These are phyloP conservation scores for Ernsta delagoae DNA, from an alignment of 2,888 invertebrate genomes.

Conservation along the genomic window DNA sequence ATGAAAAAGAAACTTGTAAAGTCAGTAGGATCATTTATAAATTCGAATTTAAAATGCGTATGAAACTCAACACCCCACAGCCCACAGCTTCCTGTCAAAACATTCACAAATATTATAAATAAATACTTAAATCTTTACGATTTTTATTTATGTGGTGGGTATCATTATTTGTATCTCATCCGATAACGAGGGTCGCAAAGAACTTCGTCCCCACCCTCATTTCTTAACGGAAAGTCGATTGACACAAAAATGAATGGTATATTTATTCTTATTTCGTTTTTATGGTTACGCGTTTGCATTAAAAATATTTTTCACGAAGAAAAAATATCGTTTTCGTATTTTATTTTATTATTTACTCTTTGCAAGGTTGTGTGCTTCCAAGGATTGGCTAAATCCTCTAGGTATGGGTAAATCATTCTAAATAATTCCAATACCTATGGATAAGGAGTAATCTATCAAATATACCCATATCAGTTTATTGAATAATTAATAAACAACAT, in stretches of 20 bases:
- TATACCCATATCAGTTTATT: no score
- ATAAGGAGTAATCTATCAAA: no score
- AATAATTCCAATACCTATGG: not conserved
- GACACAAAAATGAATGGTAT: slow-evolving; percentile 9
- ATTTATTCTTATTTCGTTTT: slow-evolving; percentile 10
- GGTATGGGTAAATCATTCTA: not conserved
- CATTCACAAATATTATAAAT: not conserved
- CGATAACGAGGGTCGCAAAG: slow-evolving; percentile 5
- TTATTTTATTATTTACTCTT: no score
- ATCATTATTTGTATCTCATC: slow-evolving; percentile 9
- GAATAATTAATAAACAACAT: no score
- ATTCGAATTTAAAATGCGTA: not conserved
- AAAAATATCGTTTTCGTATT: not conserved
- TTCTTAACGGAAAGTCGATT: slow-evolving; percentile 11
- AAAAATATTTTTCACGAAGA: not conserved
- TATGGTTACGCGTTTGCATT: slow-evolving; percentile 5
- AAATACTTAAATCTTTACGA: not conserved
- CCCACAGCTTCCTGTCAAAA: not conserved
- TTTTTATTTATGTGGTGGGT: slow-evolving; percentile 2
- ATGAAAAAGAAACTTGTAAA: no score
- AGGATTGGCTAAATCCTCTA: not conserved
- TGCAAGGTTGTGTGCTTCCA: not conserved
- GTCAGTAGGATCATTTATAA: no score
- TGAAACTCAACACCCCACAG: no score
- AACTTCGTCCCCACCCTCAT: not conserved